Percentiles rank a stretch among this genome's conserved stretches.
phyloP scores from a whole-genome alignment of 1,140 invertebrate species.

The Akabosia matsudoensis region DNA sequence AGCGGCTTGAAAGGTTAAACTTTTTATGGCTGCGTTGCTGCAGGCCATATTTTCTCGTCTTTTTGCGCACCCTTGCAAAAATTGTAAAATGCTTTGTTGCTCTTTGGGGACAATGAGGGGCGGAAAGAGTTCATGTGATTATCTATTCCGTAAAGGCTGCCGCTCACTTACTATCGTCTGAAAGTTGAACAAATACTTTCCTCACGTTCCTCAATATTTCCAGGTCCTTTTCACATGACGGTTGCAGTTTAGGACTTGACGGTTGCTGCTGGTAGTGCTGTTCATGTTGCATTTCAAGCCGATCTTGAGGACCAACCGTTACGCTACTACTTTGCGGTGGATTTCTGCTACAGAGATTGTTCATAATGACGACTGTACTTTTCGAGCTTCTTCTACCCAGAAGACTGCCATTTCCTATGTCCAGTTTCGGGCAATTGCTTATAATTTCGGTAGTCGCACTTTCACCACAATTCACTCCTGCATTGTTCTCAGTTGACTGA shows the following conservation, averaged over 20 bases:
- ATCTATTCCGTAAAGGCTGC: too few relatives aligned
- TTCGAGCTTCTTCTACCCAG: neutral
- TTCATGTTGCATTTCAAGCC: neutral
- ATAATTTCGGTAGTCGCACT: neutral
- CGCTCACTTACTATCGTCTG: conserved; percentile 27
- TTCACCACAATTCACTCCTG: neutral
- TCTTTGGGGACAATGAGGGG: too few relatives aligned
- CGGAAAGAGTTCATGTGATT: too few relatives aligned
- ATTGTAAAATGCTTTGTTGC: too few relatives aligned
- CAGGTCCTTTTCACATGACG: conserved; percentile 27
- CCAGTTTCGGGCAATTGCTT: neutral
- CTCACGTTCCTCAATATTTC: conserved; percentile 24
- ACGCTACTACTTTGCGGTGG: neutral
- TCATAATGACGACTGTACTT: neutral
- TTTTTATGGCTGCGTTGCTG: too few relatives aligned
- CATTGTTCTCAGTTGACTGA: neutral
- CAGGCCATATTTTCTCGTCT: too few relatives aligned
- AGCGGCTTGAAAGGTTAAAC: too few relatives aligned
- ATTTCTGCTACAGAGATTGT: neutral
- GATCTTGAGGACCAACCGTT: neutral
- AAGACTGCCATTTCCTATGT: conserved; percentile 19
- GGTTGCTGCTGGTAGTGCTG: neutral
- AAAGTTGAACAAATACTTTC: conserved; percentile 28
- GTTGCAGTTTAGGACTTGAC: conserved; percentile 18
- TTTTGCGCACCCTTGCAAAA: too few relatives aligned